These are phyloP conservation scores for Napeogenes sylphis DNA, from an alignment of 2,888 invertebrate species.

Conservation along the genomic window DNA sequence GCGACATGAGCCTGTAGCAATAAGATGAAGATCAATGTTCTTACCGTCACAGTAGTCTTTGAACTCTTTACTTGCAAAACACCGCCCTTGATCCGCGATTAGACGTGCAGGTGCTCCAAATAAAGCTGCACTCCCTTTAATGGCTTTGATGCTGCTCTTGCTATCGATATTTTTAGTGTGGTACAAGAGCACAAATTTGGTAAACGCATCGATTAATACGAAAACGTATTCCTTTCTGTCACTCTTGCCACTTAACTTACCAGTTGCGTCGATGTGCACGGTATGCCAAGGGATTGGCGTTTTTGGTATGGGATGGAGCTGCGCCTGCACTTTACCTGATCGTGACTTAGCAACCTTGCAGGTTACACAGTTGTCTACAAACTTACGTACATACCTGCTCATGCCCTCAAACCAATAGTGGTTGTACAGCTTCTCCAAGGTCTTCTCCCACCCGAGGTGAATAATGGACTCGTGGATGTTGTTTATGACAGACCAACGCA, in stretches of 20 bases:
- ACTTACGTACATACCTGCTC: slow-evolving; percentile 26
- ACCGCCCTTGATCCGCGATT: slow-evolving; percentile 27
- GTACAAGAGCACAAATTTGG: slow-evolving; percentile 32
- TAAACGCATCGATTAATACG: slow-evolving; percentile 37
- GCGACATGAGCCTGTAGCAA: neutral
- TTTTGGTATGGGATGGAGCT: neutral
- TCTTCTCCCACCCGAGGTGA: no score
- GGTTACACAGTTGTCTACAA: slow-evolving; percentile 39
- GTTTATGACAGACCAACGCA: neutral
- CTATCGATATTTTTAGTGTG: slow-evolving; percentile 32
- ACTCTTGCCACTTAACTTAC: slow-evolving; percentile 37
- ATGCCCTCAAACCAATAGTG: no score
- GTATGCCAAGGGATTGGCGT: slow-evolving; percentile 36
- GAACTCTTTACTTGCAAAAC: slow-evolving; percentile 6
- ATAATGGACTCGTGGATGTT: no score
- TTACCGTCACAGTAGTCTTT: neutral
- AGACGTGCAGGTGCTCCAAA: slow-evolving; percentile 27
- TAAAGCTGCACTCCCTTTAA: slow-evolving; percentile 12
- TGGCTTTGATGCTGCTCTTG: slow-evolving; percentile 20
- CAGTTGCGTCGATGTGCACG: slow-evolving; percentile 37
- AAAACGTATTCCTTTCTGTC: no score
- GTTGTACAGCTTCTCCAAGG: no score
- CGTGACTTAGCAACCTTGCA: slow-evolving; percentile 37
- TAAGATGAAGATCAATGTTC: neutral
- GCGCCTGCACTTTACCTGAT: slow-evolving; percentile 12